These are phyloP conservation scores for Apamea epomidion DNA, from an alignment of 2,888 invertebrate species.

Conservation along the genomic window DNA sequence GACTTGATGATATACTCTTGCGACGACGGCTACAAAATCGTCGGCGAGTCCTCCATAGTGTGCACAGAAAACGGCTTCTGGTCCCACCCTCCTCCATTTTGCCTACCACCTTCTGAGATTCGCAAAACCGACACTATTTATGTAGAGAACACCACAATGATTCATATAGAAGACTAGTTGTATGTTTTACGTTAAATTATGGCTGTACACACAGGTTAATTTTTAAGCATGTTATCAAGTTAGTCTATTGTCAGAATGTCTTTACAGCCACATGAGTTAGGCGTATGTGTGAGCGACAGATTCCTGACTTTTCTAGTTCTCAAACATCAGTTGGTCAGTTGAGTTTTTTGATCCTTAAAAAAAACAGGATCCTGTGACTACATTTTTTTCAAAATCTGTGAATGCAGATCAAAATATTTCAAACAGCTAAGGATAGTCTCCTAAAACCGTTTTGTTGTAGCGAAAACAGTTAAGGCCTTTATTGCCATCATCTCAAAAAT, in stretches of 20 bases:
- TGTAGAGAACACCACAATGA: constrained; percentile 84
- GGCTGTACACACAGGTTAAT: background rate
- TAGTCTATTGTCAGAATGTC: background rate
- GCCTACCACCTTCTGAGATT: constrained; percentile 87
- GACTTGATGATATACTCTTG: constrained; percentile 94
- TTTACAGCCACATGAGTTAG: background rate
- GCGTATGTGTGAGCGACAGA: background rate
- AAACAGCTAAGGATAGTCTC: background rate
- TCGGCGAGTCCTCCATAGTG: constrained; percentile 95
- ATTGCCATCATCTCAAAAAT: too few species aligned
- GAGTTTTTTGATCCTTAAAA: background rate
- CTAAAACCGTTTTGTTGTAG: background rate
- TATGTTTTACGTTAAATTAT: background rate
- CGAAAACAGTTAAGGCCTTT: background rate
- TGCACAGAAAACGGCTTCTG: constrained; percentile 97
- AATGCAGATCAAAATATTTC: too few species aligned
- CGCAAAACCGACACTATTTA: constrained; percentile 83
- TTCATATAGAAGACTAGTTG: constrained; percentile 79
- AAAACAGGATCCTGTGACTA: background rate
- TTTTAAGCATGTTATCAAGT: background rate
- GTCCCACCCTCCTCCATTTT: constrained; percentile 96
- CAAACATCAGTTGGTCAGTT: background rate
- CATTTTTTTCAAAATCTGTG: too few species aligned
- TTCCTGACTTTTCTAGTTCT: background rate
- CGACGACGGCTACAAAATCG: constrained; percentile 75